Evolutionary conservation across 2,888 invertebrate species (phyloP), one percentile per base, ranked within the genome.

Genomic region (Thereva unica): DNA sequence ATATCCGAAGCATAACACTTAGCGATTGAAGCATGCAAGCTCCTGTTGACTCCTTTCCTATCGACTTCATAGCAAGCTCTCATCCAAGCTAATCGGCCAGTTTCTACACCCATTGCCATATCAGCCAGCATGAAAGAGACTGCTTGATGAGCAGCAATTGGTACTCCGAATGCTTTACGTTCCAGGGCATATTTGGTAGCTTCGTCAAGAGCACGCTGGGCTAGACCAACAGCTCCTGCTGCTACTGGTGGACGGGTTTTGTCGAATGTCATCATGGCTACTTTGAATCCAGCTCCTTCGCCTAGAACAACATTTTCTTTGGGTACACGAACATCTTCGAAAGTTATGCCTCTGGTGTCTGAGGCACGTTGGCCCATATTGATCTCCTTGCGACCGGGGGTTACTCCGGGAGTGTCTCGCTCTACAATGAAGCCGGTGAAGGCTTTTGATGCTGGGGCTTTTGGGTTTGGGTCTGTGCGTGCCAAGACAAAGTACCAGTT

Each of bases 401-500:
- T 85, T 7, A 91, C 72, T 42, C 90, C 90, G 35, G 86, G 86
- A 10, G 82, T 82, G 52, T 89, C 85, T 34, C 85, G 83, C 56
- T 91, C 90, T 4, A 91, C 87, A 70, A 90, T 86, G 74, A 91
- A 91, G 4, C 85, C 90, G 23, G 90, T 89, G 75, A 91, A 89
- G 0, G 95, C 94, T 54, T 93, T 93, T 74, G 88, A 85, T 2
- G 95, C 87, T 1, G 95, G 87, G 66, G 86, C 84, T 80, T 94
- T 94, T 2, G 94, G 94, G 78, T 96, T 93, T 0, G 92, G 87
- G 80, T 92, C 87, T 0, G 95, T 93, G 68, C 95, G 85, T 0
- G 95, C 94, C 71, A 96, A 81, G 44, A 96, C 91, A 78, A 95
- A 96, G 80, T 92, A 90, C 92, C 92, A 96, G 81, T 92, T 93